Base-by-base conservation (phyloP, 1,140 invertebrate genomes). In the Nomia melanderi region DNA sequence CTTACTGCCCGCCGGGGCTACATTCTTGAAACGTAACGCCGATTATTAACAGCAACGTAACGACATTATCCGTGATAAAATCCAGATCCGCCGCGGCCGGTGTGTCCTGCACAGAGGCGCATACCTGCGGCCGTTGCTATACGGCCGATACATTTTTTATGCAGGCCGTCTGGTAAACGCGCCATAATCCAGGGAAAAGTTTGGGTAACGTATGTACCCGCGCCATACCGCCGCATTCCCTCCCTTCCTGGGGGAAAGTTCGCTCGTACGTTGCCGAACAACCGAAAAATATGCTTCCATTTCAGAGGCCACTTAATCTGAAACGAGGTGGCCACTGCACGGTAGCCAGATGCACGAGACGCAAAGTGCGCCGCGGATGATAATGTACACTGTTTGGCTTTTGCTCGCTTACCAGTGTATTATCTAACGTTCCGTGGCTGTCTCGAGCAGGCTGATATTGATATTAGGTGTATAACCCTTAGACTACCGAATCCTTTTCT, bases 301-400 rank as follows among this genome's bases (percentile, higher is more conserved):
- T 78, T 73, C 36, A 14, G 50, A 39, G 31, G 70, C 65, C 77
- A 59, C 63, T 78, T 83, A 83, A 83, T 78, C 59, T 71, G 54
- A 57, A 79, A 72, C 54, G 67, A 83, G 72, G 71, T 73, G 60
- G 62, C 41, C 53, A 75, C 33, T 56, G 53, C n/a, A 6, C n/a
- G n/a, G n/a, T n/a, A 25, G 27, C 53, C 77, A 79, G 81, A 84
- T 83, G 77, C 66, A 72, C 66, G 50, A 69, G 71, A 77, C 82
- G 31, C 50, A 31, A 53, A 77, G 12, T 84, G 50, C 71, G 59
- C 57, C 53, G 47, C 23, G 9, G 36, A 53, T 25, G 63, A 76
- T 83, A 82, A 60, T 71, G 79, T 67, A 66, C 66, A 27, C 5
- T 31, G 27, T 25, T 36, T n/a, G 20, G 20, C 47, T 50, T 7